Base-by-base conservation (phyloP, 1,140 invertebrate species). In the Solen grandis region DNA sequence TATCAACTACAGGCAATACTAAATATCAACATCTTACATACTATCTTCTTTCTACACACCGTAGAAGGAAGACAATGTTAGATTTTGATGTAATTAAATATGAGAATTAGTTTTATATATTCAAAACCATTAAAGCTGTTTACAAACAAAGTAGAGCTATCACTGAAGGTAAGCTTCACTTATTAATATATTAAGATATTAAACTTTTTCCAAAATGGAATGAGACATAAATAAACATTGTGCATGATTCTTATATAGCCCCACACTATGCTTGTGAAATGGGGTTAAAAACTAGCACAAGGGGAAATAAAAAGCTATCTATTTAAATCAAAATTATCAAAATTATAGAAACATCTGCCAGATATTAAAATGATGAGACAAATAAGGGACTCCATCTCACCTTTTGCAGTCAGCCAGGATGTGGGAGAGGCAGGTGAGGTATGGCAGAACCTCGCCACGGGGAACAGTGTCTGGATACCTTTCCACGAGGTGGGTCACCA, bases 391-490 rank as follows among this genome's bases (percentile, higher is more conserved):
- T 10, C 41, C 8, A 27, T 19, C 80, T 52, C 65, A 90, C 89
- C 81, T 86, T 84, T 89, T 90, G 78, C 83, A 83, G 13, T 88
- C 85, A 13, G 66, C 62, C 1, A 89, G 60, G 13, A 84, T 62
- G 31, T 83, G 75, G 14, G 83, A 60, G 31, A 89, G 57, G 54
- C 79, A 76, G n/a, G 82, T 59, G 22, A 90, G 57, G 31, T 86
- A 82, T 10, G 73, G 75, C 25, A 72, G 0, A 0, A 86, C 46
- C 59, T 87, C 86, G 38, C 85, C 84, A 33, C 60, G 57, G 35
- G 84, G 75, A 38, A 87, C 75, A 62, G 74, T 81, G 13, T 62
- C 54, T 16, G 88, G 87, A 52, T 89, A 87, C 46, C 87, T 89
- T 31, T 85, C 70, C 14, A 90, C 22, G 14, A 89, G 41, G 31